Base-by-base conservation (phyloP, 2,888 invertebrate species). In the Drosophila prostipennis region DNA sequence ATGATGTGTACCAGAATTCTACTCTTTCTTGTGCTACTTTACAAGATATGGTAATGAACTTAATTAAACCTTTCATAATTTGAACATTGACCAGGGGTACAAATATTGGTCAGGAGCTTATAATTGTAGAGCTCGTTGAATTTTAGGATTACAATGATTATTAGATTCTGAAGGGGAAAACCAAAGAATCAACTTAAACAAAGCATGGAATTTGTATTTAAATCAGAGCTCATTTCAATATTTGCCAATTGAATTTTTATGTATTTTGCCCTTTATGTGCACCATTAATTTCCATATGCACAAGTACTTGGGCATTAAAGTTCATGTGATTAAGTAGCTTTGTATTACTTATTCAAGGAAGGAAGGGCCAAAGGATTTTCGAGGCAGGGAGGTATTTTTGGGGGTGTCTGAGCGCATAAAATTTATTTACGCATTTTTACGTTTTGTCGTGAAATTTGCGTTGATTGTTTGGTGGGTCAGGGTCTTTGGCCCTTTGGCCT, bases 391-490 rank as follows among this genome's bases (percentile, higher is more conserved):
- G 10, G 16, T 32, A 42, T 19, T 43, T 53, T 23, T 11, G 10
- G 8, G 48, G 48, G 42, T 34, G 23, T 55, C 6, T 48, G 45
- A 40, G 36, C 39, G 73, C 81, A 84, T 81, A 72, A 80, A 83
- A 80, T 88, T 83, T 88, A 86, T 83, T 88, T 86, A 80, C 79
- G 80, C 77, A 88, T 83, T 87, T 88, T 88, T 86, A 88, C 88
- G 80, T 83, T 88, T 77, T 79, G 80, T 79, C 88, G 73, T 84
- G 82, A 85, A 87, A 83, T 85, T 87, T 87, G 72, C 76, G 77
- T 87, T 87, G 82, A 83, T 83, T 83, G 87, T 82, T 85, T 76
- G 68, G 73, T 67, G 60, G 74, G 68, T 74, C 73, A 74, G 74
- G 71, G 58, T 54, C 42, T 51, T 53, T 45, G 67, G 45, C 39